Evolutionary conservation across 2,888 invertebrate genomes (phyloP), one percentile per base, ranked within the genome.

Genomic region (Folsomia manolachei): DNA sequence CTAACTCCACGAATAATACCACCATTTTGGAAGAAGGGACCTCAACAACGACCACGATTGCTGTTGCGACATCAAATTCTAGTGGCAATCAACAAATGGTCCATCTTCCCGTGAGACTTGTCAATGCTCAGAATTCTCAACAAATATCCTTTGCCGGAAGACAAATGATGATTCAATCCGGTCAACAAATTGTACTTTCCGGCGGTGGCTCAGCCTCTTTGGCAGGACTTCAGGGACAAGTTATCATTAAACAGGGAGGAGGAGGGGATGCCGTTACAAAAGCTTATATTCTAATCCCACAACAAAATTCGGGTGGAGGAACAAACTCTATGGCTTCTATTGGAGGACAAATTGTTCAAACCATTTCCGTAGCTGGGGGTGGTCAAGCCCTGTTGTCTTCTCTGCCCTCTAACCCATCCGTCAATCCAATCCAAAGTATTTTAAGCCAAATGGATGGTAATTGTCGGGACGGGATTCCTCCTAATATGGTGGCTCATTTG

Each of bases 111-210:
- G 25, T 61, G 65, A 53, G 61, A 27, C 7, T 63, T 25, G 70
- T 77, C 68, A 75, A 75, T 61, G 79, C 72, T 4, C 78, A 70
- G 64, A 75, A 74, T 52, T 77, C 75, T 18, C 81, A 75, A 64
- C 80, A 79, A 65, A 66, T 77, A 63, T 78, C 78, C 26, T 81
- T 77, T 72, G 79, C 74, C 1, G 72, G 79, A 70, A 81, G 77
- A 68, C 76, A 79, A 64, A 78, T 79, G 27, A 78, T 79, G 25
- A 75, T 77, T 70, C 80, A 77, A 51, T 71, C 78, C 1, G 81
- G 81, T 51, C 80, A 80, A 53, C 81, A 80, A 53, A 73, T 82
- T 19, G 69, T 81, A 25, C 77, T 78, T 25, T 77, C 81, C 25
- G 75, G 78, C 14, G 75, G 71, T 23, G 75, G 76, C 70, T 72